Evolutionary conservation across 2,888 invertebrate genomes (phyloP).

Genomic region (Drosophila rellima): DNA sequence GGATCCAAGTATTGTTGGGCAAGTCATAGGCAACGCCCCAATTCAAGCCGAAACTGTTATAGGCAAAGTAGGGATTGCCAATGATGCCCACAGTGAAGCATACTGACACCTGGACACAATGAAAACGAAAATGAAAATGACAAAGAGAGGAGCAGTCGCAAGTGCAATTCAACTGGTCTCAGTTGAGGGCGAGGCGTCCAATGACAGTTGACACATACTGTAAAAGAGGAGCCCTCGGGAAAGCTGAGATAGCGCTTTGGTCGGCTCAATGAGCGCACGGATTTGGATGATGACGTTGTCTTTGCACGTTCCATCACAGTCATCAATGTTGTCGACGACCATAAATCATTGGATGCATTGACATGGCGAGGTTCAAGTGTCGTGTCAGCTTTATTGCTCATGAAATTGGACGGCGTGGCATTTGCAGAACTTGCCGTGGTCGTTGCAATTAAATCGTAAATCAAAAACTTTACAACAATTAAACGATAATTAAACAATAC

Average conservation of each 20-base stretch:
- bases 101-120: conserved; percentile 86
- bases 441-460: conserved; percentile 78
- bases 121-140: conserved; percentile 1
- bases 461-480: conserved; percentile 78
- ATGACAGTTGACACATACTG: conserved; percentile 84
- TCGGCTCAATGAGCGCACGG: conserved; percentile 66
- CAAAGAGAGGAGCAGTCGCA: conserved; percentile 3
- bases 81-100: conserved; percentile 88
- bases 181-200: background rate
- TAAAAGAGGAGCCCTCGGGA: conserved; percentile 87
- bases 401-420: conserved; percentile 35
- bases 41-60: conserved; percentile 89
- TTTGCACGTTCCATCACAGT: conserved; percentile 74
- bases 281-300: conserved; percentile 30
- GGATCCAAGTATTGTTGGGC: conserved; percentile 87
- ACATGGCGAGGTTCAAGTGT: conserved; percentile 32
- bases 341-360: conserved; percentile 73
- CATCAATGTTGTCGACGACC: conserved; percentile 69
- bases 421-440: conserved; percentile 58
- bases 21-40: conserved; percentile 90
- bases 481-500: conserved; percentile 78
- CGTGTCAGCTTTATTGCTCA: conserved; percentile 40
- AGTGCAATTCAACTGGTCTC: conserved; percentile 15
- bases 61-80: conserved; percentile 87
- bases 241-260: conserved; percentile 86